phyloP scores from a whole-genome alignment of 2,113 vertebrate genomes.

The Chroicocephalus ridibundus region DNA sequence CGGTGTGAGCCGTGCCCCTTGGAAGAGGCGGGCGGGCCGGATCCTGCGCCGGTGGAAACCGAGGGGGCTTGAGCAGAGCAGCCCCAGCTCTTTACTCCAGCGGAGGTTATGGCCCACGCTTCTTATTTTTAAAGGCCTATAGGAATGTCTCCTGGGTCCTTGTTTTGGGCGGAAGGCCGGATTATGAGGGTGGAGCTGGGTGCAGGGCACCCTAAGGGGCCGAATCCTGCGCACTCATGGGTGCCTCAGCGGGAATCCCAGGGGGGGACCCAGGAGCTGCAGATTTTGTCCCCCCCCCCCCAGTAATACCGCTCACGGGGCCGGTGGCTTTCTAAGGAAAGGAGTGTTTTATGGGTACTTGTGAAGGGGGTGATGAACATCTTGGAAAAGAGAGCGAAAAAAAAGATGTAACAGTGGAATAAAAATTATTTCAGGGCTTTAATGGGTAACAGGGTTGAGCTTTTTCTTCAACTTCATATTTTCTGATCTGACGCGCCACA shows the following conservation, averaged over 20 bases:
- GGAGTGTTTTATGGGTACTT: neutral
- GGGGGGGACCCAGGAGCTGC: neutral
- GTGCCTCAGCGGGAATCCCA: neutral
- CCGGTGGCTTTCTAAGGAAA: neutral
- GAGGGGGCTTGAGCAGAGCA: neutral
- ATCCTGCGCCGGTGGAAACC: neutral
- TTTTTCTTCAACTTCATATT: neutral
- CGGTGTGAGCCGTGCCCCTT: neutral
- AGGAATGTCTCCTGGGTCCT: neutral
- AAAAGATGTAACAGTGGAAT: neutral
- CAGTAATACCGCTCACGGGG: neutral
- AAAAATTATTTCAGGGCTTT: neutral
- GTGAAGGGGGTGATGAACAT: neutral
- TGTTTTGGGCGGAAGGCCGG: neutral
- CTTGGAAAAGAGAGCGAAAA: neutral
- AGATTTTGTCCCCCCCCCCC: neutral
- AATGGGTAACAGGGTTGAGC: neutral
- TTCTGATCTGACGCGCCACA: neutral
- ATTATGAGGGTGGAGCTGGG: neutral
- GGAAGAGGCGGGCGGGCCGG: rapidly evolving
- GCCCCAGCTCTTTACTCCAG: neutral
- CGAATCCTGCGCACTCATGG: neutral
- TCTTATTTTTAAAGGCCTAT: neutral
- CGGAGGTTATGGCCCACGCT: neutral
- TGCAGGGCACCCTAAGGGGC: no score